These are phyloP conservation scores for Dasysyrphus tricinctus DNA, from an alignment of 2,888 invertebrate genomes.

Conservation along the genomic window DNA sequence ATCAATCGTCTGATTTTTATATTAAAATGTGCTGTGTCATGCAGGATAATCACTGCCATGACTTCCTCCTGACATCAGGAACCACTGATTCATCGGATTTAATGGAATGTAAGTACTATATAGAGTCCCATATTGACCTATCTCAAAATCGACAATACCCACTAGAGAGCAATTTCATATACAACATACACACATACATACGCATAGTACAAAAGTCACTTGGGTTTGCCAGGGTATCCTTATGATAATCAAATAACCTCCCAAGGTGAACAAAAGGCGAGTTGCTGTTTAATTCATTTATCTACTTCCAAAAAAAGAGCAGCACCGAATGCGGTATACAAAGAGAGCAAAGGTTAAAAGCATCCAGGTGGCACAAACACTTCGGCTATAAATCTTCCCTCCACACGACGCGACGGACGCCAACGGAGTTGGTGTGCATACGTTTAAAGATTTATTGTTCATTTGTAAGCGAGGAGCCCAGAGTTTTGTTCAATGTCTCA, in stretches of 20 bases:
- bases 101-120: slow-evolving; percentile 25
- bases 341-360: slow-evolving; percentile 19
- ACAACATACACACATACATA: not conserved
- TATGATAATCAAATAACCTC: slow-evolving; percentile 30
- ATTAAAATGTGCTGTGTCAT: slow-evolving; percentile 31
- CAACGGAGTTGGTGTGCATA: not conserved
- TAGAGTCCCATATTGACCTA: slow-evolving; percentile 41
- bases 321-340: not conserved
- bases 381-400: slow-evolving; percentile 44
- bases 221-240: not conserved
- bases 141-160: slow-evolving; percentile 1
- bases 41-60: slow-evolving; percentile 10
- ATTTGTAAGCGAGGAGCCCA: slow-evolving; percentile 20
- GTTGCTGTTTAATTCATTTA: slow-evolving; percentile 47
- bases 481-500: slow-evolving; percentile 53
- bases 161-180: not conserved
- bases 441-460: slow-evolving; percentile 58
- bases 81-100: slow-evolving; percentile 43
- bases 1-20: slow-evolving; percentile 32
- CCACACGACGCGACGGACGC: not conserved
- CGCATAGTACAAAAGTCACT: not conserved
- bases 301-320: not conserved
- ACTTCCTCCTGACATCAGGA: slow-evolving; percentile 7
- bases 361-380: slow-evolving; percentile 27
- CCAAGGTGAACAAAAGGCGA: slow-evolving; percentile 26